These are phyloP conservation scores for Pandemis cinnamomeana DNA, from an alignment of 2,888 invertebrate species.

Conservation along the genomic window DNA sequence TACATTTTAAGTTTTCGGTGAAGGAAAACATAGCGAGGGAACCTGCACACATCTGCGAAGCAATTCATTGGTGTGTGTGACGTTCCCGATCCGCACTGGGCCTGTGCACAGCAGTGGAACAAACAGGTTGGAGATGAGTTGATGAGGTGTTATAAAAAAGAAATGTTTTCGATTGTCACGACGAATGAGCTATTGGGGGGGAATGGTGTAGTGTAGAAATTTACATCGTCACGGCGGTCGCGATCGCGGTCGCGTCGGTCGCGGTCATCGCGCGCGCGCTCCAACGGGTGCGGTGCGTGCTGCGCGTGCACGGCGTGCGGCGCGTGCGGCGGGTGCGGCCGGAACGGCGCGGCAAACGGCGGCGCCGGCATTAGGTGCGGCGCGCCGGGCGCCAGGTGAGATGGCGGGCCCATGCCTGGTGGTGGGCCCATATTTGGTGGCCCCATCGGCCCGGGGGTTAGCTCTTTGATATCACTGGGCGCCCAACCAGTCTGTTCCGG, in stretches of 20 bases:
- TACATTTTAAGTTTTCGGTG: too few species aligned
- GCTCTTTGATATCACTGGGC: constrained; percentile 87
- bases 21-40: too few species aligned
- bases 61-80: too few species aligned
- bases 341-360: constrained; percentile 63
- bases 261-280: constrained; percentile 55
- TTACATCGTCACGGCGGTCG: constrained; percentile 72
- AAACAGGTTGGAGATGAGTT: too few species aligned
- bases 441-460: constrained; percentile 86
- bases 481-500: constrained; percentile 84
- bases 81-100: too few species aligned
- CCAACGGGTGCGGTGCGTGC: constrained; percentile 53
- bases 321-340: constrained; percentile 60
- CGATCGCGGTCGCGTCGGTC: constrained; percentile 68
- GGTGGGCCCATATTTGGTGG: constrained; percentile 65
- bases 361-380: constrained; percentile 60
- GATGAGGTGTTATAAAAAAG: too few species aligned
- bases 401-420: constrained; percentile 60
- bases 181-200: too few species aligned
- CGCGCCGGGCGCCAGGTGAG: constrained; percentile 53
- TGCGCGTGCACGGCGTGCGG: constrained; percentile 54
- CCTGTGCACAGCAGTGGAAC: too few species aligned
- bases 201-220: constrained; percentile 36
- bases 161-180: too few species aligned
- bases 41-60: too few species aligned